phyloP scores from a whole-genome alignment of 1,140 invertebrate species.

The Oryctes rhinoceros region DNA sequence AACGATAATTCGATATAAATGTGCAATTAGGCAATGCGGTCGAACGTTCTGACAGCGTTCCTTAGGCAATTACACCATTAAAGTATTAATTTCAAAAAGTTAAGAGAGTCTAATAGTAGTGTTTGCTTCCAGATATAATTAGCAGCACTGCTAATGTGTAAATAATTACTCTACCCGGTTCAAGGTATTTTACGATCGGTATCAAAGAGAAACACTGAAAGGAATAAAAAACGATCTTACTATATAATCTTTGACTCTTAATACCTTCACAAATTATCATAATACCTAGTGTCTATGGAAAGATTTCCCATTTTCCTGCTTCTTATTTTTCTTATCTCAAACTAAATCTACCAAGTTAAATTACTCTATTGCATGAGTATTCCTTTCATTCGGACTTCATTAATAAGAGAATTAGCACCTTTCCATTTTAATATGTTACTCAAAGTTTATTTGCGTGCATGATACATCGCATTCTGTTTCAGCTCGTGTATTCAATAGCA shows the following conservation, averaged over 20 bases:
- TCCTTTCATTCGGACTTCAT: not conserved
- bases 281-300: conserved; percentile 43
- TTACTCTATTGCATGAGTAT: conserved; percentile 50
- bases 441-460: no score
- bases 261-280: conserved; percentile 55
- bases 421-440: not conserved
- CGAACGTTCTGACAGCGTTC: conserved; percentile 32
- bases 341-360: conserved; percentile 51
- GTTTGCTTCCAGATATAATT: conserved; percentile 55
- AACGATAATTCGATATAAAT: conserved; percentile 41
- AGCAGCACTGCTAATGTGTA: conserved; percentile 57
- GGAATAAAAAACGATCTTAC: conserved; percentile 42
- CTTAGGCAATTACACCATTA: conserved; percentile 54
- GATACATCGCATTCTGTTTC: no score
- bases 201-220: conserved; percentile 47
- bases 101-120: conserved; percentile 54
- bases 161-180: conserved; percentile 55
- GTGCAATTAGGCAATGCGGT: conserved; percentile 33
- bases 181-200: conserved; percentile 56
- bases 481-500: no score
- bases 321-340: conserved; percentile 24
- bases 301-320: conserved; percentile 23
- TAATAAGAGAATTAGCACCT: conserved; percentile 3
- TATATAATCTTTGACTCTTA: conserved; percentile 48
- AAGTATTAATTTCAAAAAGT: conserved; percentile 57